These are phyloP conservation scores for Tuberolachnus salignus DNA, from an alignment of 2,888 invertebrate genomes.

Conservation along the genomic window DNA sequence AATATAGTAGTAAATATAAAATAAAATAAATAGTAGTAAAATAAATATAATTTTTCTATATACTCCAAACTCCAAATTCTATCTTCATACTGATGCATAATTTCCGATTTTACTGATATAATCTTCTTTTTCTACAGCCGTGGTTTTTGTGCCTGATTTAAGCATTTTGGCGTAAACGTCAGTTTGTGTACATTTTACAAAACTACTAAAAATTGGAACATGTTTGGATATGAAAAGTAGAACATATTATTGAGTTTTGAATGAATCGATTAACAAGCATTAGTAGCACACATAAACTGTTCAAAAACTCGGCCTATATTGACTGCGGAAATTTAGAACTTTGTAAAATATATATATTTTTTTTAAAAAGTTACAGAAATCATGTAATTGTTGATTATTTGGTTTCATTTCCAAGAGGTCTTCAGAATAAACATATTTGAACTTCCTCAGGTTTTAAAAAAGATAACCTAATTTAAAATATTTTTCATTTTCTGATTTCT, in stretches of 20 bases:
- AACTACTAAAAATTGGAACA: too few species aligned
- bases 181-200: too few species aligned
- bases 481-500: slow-evolving; percentile 14
- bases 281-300: slow-evolving; percentile 2
- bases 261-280: neutral
- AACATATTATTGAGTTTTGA: neutral
- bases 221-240: neutral
- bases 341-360: neutral
- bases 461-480: neutral
- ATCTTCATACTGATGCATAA: too few species aligned
- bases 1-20: too few species aligned
- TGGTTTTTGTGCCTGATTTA: too few species aligned
- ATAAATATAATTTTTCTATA: too few species aligned
- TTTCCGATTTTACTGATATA: too few species aligned
- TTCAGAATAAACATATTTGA: neutral
- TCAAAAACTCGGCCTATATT: neutral
- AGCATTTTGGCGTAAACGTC: too few species aligned
- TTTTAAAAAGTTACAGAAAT: neutral
- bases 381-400: neutral
- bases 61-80: too few species aligned
- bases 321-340: neutral
- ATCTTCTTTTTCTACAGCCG: too few species aligned
- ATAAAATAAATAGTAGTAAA: too few species aligned
- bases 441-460: neutral
- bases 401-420: neutral